phyloP scores from a whole-genome alignment of 2,113 vertebrate genomes.

The Dendropsophus ebraccatus region DNA sequence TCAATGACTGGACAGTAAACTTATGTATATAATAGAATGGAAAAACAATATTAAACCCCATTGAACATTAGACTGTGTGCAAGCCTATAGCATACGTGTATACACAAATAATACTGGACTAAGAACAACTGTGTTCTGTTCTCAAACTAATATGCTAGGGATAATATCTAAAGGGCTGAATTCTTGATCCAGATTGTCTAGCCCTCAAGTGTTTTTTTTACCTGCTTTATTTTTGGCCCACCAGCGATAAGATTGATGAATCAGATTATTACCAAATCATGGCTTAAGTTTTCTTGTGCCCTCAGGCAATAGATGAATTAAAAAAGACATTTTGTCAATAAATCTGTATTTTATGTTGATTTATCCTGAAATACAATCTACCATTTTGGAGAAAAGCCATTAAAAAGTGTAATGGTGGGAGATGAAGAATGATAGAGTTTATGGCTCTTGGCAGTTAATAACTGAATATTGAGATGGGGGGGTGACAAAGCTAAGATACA shows the following conservation, averaged over 20 bases:
- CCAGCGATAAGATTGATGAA: slow-evolving; percentile 32
- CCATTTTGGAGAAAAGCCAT: neutral
- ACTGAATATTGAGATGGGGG: neutral
- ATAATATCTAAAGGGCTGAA: neutral
- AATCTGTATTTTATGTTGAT: slow-evolving; percentile 8
- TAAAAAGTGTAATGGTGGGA: neutral
- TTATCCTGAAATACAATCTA: neutral
- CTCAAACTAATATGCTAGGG: slow-evolving; percentile 6
- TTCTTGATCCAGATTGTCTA: neutral
- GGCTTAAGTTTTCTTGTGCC: neutral
- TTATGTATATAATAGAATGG: slow-evolving; percentile 11
- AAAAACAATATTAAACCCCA: neutral
- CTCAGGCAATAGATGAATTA: slow-evolving; percentile 24
- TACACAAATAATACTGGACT: neutral
- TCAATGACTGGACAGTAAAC: slow-evolving; percentile 53
- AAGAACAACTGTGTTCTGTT: neutral
- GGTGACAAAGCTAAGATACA: neutral
- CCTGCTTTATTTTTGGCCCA: neutral
- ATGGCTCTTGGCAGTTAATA: neutral
- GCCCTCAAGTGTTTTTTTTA: slow-evolving; percentile 5
- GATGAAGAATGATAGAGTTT: slow-evolving; percentile 24
- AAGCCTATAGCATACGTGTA: neutral
- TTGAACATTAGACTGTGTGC: neutral
- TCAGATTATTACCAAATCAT: slow-evolving; percentile 21
- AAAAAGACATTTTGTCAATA: slow-evolving; percentile 23